Conservation (phyloP, 2,113 vertebrate species). For the Onychorhynchus coronatus region DNA sequence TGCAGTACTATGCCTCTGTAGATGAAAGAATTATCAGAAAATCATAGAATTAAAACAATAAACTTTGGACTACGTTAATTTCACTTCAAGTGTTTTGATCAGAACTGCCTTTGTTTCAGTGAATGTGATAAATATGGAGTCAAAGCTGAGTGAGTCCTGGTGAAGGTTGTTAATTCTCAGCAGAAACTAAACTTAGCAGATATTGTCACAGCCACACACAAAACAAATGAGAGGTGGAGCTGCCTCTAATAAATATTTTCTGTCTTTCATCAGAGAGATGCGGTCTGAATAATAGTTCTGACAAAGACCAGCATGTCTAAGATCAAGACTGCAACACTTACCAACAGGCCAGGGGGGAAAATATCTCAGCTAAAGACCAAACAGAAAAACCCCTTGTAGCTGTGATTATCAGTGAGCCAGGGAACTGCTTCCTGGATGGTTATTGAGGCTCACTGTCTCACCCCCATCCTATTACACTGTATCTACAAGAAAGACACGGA, state of each 20-base stretch:
- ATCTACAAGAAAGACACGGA: conserved; percentile 53
- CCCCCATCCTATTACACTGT: not conserved
- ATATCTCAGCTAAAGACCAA: not conserved
- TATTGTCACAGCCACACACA: not conserved
- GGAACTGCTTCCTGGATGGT: not conserved
- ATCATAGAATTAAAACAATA: not conserved
- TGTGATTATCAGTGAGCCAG: not conserved
- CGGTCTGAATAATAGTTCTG: not conserved
- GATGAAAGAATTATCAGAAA: not conserved
- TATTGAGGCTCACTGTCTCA: not conserved
- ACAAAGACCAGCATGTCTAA: conserved; percentile 7
- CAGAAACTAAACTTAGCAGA: not conserved
- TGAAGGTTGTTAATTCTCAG: not conserved
- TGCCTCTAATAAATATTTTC: conserved; percentile 5
- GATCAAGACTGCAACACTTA: conserved; percentile 3
- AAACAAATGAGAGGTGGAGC: conserved; percentile 6
- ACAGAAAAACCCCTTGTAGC: not conserved
- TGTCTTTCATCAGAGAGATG: not conserved
- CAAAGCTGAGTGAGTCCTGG: not conserved
- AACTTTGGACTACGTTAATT: not conserved
- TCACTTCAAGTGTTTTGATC: not conserved
- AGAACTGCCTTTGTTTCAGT: not conserved
- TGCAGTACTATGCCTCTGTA: not conserved
- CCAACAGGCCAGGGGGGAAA: not conserved
- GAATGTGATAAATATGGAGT: not conserved